Conservation (phyloP, 2,888 invertebrate species). For the Bellardia pandia region DNA sequence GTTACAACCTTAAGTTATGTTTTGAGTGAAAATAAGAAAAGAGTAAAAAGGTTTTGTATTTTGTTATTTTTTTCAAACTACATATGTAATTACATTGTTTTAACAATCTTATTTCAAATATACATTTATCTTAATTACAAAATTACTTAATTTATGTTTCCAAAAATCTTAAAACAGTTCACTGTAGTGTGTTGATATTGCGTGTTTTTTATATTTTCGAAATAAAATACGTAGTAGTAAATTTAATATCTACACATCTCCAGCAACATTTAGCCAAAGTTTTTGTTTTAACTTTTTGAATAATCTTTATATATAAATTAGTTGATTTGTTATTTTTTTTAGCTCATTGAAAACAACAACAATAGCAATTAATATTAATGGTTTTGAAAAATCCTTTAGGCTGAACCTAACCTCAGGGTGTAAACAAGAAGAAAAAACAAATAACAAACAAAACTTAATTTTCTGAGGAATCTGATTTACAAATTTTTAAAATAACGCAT, state of each 20-base stretch:
- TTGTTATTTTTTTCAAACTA: background rate
- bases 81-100: too few relatives aligned
- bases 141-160: constrained; percentile 12
- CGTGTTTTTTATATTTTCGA: background rate
- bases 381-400: too few relatives aligned
- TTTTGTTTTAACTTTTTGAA: background rate
- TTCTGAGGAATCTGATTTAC: too few relatives aligned
- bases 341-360: too few relatives aligned
- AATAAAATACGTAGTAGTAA: too few relatives aligned
- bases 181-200: background rate
- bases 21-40: background rate
- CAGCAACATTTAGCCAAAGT: background rate
- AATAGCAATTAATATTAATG: too few relatives aligned
- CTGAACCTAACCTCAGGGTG: too few relatives aligned
- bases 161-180: background rate
- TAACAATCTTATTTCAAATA: too few relatives aligned
- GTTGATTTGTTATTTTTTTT: background rate
- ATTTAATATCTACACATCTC: background rate
- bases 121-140: background rate
- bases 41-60: background rate
- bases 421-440: too few relatives aligned
- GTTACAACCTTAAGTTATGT: background rate
- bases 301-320: background rate
- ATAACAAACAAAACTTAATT: too few relatives aligned
- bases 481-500: too few relatives aligned